These are phyloP conservation scores for Lasioglossum lativentre DNA, from an alignment of 2,888 invertebrate species.

Conservation along the genomic window DNA sequence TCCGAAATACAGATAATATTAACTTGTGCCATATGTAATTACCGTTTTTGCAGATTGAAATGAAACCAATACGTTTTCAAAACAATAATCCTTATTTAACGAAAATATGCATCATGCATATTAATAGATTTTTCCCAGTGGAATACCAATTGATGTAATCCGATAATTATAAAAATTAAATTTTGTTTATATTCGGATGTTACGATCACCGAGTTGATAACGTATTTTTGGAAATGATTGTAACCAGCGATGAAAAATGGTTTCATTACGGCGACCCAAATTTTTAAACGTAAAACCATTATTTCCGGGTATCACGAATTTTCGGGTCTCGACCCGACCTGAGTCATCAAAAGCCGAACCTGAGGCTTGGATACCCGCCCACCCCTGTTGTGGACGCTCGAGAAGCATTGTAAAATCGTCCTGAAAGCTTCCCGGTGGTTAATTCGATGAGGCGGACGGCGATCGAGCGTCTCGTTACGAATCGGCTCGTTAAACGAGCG, in stretches of 20 bases:
- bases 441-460: not conserved
- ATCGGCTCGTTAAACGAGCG: not conserved
- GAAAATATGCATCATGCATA: not conserved
- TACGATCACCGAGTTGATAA: not conserved
- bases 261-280: not conserved
- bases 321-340: too few species aligned
- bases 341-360: too few species aligned
- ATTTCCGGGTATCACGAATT: too few species aligned
- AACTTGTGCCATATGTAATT: not conserved
- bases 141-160: not conserved
- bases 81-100: not conserved
- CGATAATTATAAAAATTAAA: not conserved
- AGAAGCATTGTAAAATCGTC: not conserved
- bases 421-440: not conserved
- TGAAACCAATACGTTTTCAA: not conserved
- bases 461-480: not conserved
- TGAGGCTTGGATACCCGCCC: too few species aligned
- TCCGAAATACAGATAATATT: not conserved
- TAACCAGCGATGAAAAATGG: not conserved
- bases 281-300: not conserved
- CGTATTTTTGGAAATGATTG: not conserved
- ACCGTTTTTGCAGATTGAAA: not conserved
- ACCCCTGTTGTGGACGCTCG: not conserved
- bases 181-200: not conserved
- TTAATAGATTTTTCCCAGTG: not conserved